Conservation (phyloP, 2,888 invertebrate genomes). For the Troides aeacus region DNA sequence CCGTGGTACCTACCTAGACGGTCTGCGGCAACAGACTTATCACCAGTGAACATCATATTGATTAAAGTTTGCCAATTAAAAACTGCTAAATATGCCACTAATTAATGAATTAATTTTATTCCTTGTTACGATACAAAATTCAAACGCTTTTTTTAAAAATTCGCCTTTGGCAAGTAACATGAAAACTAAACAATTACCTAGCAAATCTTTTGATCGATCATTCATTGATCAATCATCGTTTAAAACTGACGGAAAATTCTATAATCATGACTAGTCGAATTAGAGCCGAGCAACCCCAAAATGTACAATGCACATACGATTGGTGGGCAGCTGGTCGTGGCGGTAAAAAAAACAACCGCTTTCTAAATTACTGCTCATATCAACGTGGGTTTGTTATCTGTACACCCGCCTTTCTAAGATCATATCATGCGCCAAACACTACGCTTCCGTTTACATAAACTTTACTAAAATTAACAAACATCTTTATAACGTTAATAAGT, state of each 20-base stretch:
- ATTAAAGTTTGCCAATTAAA: not conserved
- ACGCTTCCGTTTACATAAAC: slow-evolving; percentile 57
- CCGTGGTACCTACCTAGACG: no score
- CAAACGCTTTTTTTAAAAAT: not conserved
- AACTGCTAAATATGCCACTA: not conserved
- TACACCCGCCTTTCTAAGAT: slow-evolving; percentile 65
- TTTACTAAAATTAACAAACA: slow-evolving; percentile 30
- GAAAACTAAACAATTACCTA: slow-evolving; percentile 21
- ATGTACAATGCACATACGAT: slow-evolving; percentile 69
- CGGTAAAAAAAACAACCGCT: slow-evolving; percentile 68
- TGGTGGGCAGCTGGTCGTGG: slow-evolving; percentile 72
- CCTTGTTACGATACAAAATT: not conserved
- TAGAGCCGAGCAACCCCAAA: slow-evolving; percentile 57
- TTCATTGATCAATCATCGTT: slow-evolving; percentile 37
- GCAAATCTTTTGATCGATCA: slow-evolving; percentile 26
- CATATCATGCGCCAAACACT: slow-evolving; percentile 53
- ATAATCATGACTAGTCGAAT: slow-evolving; percentile 65
- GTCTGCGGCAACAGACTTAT: no score
- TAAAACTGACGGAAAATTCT: slow-evolving; percentile 45
- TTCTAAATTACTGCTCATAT: slow-evolving; percentile 71
- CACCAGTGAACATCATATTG: not conserved
- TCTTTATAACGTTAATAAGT: slow-evolving; percentile 22
- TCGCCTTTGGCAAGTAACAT: not conserved
- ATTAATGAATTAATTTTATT: not conserved
- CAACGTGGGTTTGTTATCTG: slow-evolving; percentile 47